A percentile compares a stretch with the other conserved stretches of the same genome.
phyloP scores from a whole-genome alignment of 2,888 invertebrate species.

The Agyllia agylla region DNA sequence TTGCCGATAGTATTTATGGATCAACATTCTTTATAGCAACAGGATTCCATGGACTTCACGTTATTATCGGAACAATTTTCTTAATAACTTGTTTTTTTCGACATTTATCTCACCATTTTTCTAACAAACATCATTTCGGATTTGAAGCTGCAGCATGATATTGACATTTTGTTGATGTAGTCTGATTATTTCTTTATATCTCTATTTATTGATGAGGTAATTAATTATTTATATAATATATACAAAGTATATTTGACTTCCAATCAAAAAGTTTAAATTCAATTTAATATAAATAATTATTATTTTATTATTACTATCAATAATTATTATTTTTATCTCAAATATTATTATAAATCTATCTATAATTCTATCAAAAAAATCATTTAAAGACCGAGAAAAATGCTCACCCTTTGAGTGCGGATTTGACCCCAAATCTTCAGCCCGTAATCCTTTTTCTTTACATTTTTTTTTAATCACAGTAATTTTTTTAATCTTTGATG shows the following conservation, averaged over 20 bases:
- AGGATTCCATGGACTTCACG: conserved; percentile 95
- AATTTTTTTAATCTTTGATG: conserved; percentile 95
- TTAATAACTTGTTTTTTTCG: conserved; percentile 83
- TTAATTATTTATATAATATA: conserved; percentile 94
- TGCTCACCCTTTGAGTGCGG: conserved; percentile 91
- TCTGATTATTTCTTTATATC: conserved; percentile 86
- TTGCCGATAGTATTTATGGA: conserved; percentile 67
- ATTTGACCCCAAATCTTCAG: conserved; percentile 85
- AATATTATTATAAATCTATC: conserved; percentile 88
- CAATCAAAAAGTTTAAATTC: conserved; percentile 92
- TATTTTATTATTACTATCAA: conserved; percentile 82
- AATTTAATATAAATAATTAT: conserved; percentile 92
- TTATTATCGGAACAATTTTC: conserved; percentile 90
- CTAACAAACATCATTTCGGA: conserved; percentile 84
- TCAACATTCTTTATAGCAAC: conserved; percentile 89
- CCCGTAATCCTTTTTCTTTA: conserved; percentile 85
- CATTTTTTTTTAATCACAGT: conserved; percentile 94
- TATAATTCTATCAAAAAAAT: conserved; percentile 91
- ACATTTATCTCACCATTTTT: conserved; percentile 83
- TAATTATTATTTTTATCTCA: conserved; percentile 85
- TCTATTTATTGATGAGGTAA: conserved; percentile 89
- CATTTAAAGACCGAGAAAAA: conserved; percentile 92
- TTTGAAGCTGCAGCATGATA: conserved; percentile 87
- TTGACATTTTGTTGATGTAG: conserved; percentile 86
- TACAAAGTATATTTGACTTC: conserved; percentile 94